Percentiles rank a stretch among this genome's conserved stretches.
Conservation (phyloP, 2,888 invertebrate species). For the Agrotis ipsilon region DNA sequence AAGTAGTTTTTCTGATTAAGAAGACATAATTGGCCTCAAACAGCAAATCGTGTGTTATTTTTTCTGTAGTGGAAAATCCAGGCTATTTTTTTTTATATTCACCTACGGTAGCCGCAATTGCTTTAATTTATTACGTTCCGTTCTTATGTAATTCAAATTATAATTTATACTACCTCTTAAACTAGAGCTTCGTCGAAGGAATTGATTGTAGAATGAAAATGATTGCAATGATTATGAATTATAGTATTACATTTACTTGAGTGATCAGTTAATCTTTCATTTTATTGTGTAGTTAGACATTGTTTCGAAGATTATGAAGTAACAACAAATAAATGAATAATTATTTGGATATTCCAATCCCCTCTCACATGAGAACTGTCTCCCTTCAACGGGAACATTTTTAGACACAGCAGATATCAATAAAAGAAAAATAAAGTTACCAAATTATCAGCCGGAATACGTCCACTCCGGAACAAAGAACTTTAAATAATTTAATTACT, state of each 20-base stretch:
- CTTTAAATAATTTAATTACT: too few relatives aligned
- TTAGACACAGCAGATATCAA: neutral
- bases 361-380: too few relatives aligned
- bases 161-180: neutral
- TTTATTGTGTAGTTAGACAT: neutral
- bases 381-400: too few relatives aligned
- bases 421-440: neutral
- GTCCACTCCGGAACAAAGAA: too few relatives aligned
- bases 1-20: neutral
- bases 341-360: too few relatives aligned
- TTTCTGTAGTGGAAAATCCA: too few relatives aligned
- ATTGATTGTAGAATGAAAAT: neutral
- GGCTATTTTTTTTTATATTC: too few relatives aligned
- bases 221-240: neutral
- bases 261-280: neutral
- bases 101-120: too few relatives aligned
- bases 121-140: too few relatives aligned
- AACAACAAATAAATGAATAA: neutral
- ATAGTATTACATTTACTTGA: neutral
- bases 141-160: neutral
- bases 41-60: neutral
- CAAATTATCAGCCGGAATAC: too few relatives aligned
- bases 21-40: neutral
- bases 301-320: neutral
- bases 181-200: neutral